Evolutionary conservation across 2,888 invertebrate genomes (phyloP), one percentile per base, ranked within the genome.

Genomic region (Troglohyphantes excavatus): DNA sequence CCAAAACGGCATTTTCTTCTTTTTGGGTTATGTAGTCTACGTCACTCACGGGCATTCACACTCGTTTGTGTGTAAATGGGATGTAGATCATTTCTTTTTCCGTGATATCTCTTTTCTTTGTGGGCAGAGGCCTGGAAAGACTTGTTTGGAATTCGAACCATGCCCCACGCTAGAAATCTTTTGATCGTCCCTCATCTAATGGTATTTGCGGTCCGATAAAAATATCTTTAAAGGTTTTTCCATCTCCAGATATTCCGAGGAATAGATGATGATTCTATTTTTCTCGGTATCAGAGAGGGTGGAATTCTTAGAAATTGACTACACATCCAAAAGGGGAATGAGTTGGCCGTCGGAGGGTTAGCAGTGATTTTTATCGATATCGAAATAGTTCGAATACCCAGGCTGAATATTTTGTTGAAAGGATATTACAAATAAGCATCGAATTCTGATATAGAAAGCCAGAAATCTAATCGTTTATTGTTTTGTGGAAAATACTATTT

Each of bases 1-100:
- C 78, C 78, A 78, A 78, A 63, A 65, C 65, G 39, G 21, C 63
- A 78, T 79, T 53, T 79, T 79, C 79, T 79, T 79, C 79, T 68
- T 65, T 26, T 67, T 65, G n/a, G 68, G 68, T 29, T 79, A 26
- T 68, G 46, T 79, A 68, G 65, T 79, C 27, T 63, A 53, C 21
- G 79, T 79, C 79, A 79, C 68, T 79, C 79, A 79, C 23, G 13
- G n/a, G 2, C 21, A 46, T 61, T 67, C 79, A 67, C 46, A 46
- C 53, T 79, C 46, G 68, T 79, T 68, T 79, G 67, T 79, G 68
- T 68, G 68, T 53, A 67, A 79, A 68, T 68, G 29, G 17, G 67
- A 68, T 79, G 46, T 67, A 53, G 68, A 67, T 61, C 43, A 33
- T 53, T 26, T 75, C 33, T 59, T 53, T 59, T 75, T 19, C 26